Conservation (phyloP, 2,888 invertebrate species). For the Netelia inedita region DNA sequence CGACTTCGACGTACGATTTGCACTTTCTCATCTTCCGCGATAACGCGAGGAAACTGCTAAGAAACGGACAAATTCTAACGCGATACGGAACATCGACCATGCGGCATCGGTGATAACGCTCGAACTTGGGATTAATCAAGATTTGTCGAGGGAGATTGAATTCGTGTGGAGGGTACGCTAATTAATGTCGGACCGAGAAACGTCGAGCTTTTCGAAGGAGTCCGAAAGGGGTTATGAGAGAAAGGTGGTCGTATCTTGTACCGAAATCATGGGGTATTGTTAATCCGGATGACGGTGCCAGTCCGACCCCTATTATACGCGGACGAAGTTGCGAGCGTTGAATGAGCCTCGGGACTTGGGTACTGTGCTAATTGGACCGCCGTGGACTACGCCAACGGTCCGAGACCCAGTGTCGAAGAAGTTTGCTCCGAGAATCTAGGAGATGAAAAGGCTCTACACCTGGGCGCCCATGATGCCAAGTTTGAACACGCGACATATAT, state of each 20-base stretch:
- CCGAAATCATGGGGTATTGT: conserved; percentile 63
- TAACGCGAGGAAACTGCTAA: not conserved
- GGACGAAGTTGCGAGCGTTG: conserved; percentile 28
- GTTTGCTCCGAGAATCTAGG: not conserved
- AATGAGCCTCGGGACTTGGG: conserved; percentile 33
- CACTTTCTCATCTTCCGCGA: not conserved
- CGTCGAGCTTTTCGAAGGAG: conserved; percentile 20
- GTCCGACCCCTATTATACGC: conserved; percentile 15
- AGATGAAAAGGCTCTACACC: not conserved
- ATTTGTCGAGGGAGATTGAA: conserved; percentile 66
- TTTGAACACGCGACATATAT: conserved; percentile 1
- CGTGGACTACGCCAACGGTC: not conserved
- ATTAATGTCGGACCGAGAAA: conserved; percentile 66
- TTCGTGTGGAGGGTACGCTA: conserved; percentile 61
- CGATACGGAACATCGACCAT: conserved; percentile 16
- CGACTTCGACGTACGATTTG: not conserved
- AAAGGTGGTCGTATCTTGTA: conserved; percentile 39
- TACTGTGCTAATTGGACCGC: conserved; percentile 32
- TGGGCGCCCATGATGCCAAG: not conserved
- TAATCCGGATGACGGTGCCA: conserved; percentile 52
- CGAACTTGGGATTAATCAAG: conserved; percentile 64
- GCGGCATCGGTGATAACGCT: not conserved
- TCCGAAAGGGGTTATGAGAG: conserved; percentile 26
- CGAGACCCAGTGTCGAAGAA: not conserved
- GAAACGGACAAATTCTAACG: conserved; percentile 2